Percentiles rank a stretch among this genome's conserved stretches.
Conservation (phyloP, 1,140 invertebrate species). For the Drosophila neocordata region DNA sequence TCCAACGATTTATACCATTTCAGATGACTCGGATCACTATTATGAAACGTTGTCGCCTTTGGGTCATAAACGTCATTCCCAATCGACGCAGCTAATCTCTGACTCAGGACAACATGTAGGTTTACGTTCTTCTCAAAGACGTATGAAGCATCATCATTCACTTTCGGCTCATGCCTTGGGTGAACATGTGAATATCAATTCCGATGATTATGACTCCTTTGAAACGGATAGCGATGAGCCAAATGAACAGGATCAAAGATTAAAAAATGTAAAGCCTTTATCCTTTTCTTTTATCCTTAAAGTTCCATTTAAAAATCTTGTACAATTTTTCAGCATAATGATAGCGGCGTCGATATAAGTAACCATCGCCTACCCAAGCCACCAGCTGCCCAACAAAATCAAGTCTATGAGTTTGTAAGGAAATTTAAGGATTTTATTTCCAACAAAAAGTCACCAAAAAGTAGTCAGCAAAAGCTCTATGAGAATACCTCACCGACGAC, state of each 20-base stretch:
- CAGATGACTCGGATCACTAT: conserved; percentile 85
- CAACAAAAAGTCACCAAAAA: conserved; percentile 84
- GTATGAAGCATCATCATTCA: conserved; percentile 54
- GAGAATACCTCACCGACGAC: conserved; percentile 63
- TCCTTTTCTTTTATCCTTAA: too few relatives aligned
- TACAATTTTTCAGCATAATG: conserved; percentile 68
- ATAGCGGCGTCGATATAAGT: conserved; percentile 84
- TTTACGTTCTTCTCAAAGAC: conserved; percentile 48
- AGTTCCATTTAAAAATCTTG: background rate
- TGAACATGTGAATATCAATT: conserved; percentile 47
- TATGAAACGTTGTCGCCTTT: conserved; percentile 85
- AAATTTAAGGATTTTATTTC: conserved; percentile 86
- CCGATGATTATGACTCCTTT: conserved; percentile 86
- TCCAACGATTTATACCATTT: too few relatives aligned
- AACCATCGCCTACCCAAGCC: conserved; percentile 85
- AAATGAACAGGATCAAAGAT: conserved; percentile 83
- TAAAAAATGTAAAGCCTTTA: conserved; percentile 73
- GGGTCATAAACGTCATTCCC: conserved; percentile 71
- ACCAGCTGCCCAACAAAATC: conserved; percentile 83
- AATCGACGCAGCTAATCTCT: conserved; percentile 56
- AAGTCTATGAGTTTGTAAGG: conserved; percentile 84
- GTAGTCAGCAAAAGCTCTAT: conserved; percentile 76
- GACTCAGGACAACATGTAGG: conserved; percentile 39
- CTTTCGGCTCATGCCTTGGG: conserved; percentile 64
- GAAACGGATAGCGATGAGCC: conserved; percentile 85